Conservation (phyloP, 2,113 vertebrate species). For the Perccottus glenii region DNA sequence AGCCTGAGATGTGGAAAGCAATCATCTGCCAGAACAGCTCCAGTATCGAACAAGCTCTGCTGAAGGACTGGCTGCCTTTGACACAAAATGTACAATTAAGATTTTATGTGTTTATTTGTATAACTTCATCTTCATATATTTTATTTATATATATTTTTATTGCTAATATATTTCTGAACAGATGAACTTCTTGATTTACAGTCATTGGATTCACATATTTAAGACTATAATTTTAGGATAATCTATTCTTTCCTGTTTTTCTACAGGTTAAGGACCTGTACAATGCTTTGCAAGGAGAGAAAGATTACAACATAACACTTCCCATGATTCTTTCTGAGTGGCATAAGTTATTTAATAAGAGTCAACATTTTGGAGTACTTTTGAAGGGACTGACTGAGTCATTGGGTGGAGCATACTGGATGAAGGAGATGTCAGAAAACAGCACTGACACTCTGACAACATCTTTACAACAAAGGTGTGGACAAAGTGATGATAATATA, state of each 20-base stretch:
- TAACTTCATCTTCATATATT: neutral
- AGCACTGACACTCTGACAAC: constrained; percentile 7
- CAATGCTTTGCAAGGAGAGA: neutral
- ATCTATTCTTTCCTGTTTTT: constrained; percentile 14
- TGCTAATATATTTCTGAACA: neutral
- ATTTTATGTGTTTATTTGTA: neutral
- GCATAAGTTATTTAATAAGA: constrained; percentile 54
- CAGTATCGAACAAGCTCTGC: constrained; percentile 26
- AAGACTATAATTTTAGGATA: neutral
- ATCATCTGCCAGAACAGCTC: constrained; percentile 62
- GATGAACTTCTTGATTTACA: neutral
- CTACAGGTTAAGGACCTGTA: constrained; percentile 37
- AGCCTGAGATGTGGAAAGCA: constrained; percentile 45
- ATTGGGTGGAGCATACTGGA: constrained; percentile 41
- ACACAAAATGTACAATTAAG: constrained; percentile 54
- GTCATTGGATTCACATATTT: neutral
- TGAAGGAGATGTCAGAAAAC: constrained; percentile 53
- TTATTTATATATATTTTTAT: constrained; percentile 27
- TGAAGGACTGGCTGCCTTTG: constrained; percentile 49
- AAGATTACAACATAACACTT: constrained; percentile 54
- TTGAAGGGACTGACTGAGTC: constrained; percentile 1
- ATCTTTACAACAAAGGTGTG: constrained; percentile 63
- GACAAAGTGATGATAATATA: neutral
- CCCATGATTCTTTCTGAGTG: constrained; percentile 74
- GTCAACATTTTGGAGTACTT: constrained; percentile 23